Evolutionary conservation across 2,888 invertebrate genomes (phyloP).

Genomic region (Thecophora atra): DNA sequence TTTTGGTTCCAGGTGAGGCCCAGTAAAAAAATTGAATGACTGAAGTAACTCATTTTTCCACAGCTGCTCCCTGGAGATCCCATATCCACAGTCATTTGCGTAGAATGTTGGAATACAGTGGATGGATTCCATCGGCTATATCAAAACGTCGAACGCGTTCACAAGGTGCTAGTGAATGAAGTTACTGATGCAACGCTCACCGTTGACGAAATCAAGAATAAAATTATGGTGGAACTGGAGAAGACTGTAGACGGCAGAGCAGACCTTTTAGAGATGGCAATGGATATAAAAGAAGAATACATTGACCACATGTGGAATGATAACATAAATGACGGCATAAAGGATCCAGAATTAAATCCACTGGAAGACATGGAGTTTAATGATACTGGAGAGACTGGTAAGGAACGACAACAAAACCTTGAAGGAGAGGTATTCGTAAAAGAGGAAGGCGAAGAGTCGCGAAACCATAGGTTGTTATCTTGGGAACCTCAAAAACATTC

Average conservation of each 20-base stretch:
- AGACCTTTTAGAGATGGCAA: background rate
- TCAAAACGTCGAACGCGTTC: constrained; percentile 54
- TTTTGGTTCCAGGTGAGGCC: constrained; percentile 63
- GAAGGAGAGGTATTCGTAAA: constrained; percentile 13
- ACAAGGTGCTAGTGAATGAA: constrained; percentile 53
- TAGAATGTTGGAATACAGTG: constrained; percentile 56
- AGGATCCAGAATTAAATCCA: constrained; percentile 51
- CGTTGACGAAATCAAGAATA: background rate
- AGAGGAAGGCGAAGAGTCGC: constrained; percentile 31
- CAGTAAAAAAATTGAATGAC: background rate
- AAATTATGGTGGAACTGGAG: background rate
- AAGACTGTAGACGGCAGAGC: background rate
- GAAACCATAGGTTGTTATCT: background rate
- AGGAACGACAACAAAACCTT: background rate
- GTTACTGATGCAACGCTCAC: background rate
- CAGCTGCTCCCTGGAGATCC: constrained; percentile 53
- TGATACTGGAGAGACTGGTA: constrained; percentile 27
- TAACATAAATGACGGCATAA: constrained; percentile 19
- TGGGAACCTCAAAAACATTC: background rate
- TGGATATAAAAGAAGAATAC: constrained; percentile 44
- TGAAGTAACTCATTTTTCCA: background rate
- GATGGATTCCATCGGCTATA: constrained; percentile 58
- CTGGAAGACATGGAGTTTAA: constrained; percentile 50
- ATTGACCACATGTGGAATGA: constrained; percentile 39
- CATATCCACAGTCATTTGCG: constrained; percentile 60